Percentiles rank a stretch among this genome's conserved stretches.
Conservation (phyloP, 2,113 vertebrate genomes). For the Neodon shergylaensis region DNA sequence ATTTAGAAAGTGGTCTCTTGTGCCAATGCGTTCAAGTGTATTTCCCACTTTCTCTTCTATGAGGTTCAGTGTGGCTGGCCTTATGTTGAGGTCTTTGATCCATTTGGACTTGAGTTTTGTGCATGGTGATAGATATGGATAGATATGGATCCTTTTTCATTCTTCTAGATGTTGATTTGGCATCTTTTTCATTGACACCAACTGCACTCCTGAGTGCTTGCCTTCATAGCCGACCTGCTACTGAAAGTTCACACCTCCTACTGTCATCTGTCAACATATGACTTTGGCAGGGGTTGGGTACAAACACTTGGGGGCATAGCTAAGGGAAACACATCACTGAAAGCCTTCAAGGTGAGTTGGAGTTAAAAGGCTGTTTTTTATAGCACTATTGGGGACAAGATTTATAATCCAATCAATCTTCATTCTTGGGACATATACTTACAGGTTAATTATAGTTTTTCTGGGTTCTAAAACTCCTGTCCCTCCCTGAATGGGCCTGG, state of each 20-base stretch:
- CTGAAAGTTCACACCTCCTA: no score
- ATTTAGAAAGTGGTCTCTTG: no score
- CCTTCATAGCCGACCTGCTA: background rate
- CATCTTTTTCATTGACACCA: background rate
- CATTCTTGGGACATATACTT: background rate
- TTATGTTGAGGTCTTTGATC: no score
- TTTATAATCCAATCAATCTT: background rate
- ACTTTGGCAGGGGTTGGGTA: background rate
- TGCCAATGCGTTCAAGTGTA: no score
- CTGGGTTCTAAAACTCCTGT: background rate
- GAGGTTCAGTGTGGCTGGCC: no score
- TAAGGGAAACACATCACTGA: background rate
- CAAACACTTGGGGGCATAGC: background rate
- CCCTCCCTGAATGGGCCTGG: background rate
- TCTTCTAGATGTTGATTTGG: background rate
- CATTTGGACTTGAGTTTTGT: no score
- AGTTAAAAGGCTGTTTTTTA: slow-evolving; percentile 29
- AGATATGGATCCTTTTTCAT: no score
- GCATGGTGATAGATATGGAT: no score
- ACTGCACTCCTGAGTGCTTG: background rate
- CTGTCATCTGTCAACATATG: background rate
- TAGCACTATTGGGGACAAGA: background rate
- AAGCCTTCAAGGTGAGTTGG: background rate
- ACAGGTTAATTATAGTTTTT: slow-evolving; percentile 18
- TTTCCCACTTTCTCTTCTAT: no score